Conservation (phyloP, 2,888 invertebrate genomes). For the Mesoligia furuncula region DNA sequence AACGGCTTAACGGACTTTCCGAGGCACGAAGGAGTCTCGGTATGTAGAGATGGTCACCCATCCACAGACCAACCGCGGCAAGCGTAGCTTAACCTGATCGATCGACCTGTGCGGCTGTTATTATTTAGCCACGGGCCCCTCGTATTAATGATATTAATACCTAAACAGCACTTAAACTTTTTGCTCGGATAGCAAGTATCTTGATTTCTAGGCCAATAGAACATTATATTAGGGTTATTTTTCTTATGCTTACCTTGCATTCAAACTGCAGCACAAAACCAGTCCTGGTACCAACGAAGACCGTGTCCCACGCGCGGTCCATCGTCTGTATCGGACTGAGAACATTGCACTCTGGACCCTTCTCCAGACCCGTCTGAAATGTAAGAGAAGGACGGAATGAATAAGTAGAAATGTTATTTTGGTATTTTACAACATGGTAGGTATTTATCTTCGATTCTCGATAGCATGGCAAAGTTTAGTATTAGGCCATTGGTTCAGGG, state of each 20-base stretch:
- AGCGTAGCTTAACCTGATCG: too few relatives aligned
- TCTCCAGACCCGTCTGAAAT: constrained; percentile 89
- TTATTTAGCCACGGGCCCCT: too few relatives aligned
- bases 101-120: too few relatives aligned
- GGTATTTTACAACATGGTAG: neutral
- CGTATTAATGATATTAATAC: too few relatives aligned
- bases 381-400: neutral
- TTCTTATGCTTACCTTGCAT: constrained; percentile 89
- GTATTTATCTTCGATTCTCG: neutral
- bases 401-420: neutral
- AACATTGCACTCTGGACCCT: constrained; percentile 88
- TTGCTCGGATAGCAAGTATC: neutral
- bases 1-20: too few relatives aligned
- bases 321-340: constrained; percentile 93
- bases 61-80: too few relatives aligned
- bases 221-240: neutral
- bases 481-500: neutral
- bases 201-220: neutral
- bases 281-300: constrained; percentile 93
- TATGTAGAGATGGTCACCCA: too few relatives aligned
- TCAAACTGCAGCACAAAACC: constrained; percentile 93
- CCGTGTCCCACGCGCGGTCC: constrained; percentile 93
- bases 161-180: too few relatives aligned
- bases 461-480: neutral
- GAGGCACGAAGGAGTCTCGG: too few relatives aligned